Evolutionary conservation across 1,140 invertebrate genomes (phyloP).

Genomic region (Gryon sp.): DNA sequence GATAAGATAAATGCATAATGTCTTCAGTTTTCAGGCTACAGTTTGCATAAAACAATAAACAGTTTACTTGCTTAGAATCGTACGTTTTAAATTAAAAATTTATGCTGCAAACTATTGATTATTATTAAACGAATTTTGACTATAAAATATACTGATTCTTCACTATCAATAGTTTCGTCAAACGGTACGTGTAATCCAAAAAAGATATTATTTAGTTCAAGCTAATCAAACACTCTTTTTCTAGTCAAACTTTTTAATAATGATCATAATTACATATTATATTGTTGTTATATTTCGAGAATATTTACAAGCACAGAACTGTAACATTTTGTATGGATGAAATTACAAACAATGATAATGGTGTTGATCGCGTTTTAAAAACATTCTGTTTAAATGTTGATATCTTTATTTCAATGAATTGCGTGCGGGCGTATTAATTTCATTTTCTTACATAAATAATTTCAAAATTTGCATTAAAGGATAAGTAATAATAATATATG

Average conservation of each 20-base stretch:
- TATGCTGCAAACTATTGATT: conserved; percentile 44
- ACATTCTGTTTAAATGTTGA: too few relatives aligned
- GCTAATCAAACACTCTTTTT: conserved; percentile 36
- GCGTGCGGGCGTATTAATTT: too few relatives aligned
- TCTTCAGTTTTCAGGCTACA: conserved; percentile 40
- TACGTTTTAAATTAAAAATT: conserved; percentile 42
- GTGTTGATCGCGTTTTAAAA: neutral
- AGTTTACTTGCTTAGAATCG: conserved; percentile 40
- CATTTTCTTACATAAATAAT: too few relatives aligned
- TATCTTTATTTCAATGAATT: too few relatives aligned
- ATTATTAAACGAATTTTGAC: conserved; percentile 27
- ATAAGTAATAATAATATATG: too few relatives aligned
- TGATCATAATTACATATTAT: conserved; percentile 31
- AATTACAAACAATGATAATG: neutral
- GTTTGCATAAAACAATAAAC: conserved; percentile 31
- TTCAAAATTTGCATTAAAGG: too few relatives aligned
- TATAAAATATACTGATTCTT: conserved; percentile 28
- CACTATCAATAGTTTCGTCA: conserved; percentile 23
- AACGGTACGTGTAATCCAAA: conserved; percentile 12
- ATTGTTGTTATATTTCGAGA: conserved; percentile 26
- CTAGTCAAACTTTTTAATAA: conserved; percentile 32
- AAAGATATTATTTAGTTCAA: conserved; percentile 40
- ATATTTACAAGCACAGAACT: conserved; percentile 38
- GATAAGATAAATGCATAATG: too few relatives aligned
- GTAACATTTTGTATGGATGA: conserved; percentile 28